phyloP scores from a whole-genome alignment of 1,140 invertebrate species.

The Argopecten irradians region DNA sequence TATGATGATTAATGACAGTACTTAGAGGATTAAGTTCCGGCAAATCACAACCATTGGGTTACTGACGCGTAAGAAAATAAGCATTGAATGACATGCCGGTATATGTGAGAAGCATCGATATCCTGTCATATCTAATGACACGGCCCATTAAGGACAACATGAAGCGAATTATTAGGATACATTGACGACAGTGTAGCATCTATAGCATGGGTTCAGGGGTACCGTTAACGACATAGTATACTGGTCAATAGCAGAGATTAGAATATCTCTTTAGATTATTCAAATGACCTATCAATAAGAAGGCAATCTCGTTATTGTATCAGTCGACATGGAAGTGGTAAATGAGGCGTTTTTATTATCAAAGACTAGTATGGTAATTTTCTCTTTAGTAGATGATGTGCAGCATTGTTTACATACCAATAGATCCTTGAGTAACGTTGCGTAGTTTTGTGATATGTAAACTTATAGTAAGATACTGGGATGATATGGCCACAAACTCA shows the following conservation, averaged over 20 bases:
- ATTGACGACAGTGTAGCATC: neutral
- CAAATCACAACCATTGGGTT: neutral
- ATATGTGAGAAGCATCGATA: neutral
- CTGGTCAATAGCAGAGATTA: neutral
- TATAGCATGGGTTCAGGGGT: neutral
- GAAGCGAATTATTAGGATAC: neutral
- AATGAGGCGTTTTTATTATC: neutral
- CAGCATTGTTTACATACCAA: neutral
- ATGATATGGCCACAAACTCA: neutral
- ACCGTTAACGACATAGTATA: neutral
- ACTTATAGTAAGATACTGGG: neutral
- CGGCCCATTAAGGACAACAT: neutral
- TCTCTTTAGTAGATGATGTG: neutral
- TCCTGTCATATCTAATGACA: neutral
- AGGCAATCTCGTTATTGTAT: neutral
- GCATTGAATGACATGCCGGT: neutral
- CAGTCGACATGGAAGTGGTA: neutral
- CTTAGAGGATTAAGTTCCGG: neutral
- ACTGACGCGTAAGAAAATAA: neutral
- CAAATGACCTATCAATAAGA: neutral
- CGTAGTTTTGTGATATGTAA: neutral
- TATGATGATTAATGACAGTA: no score
- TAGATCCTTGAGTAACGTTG: neutral
- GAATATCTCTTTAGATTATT: neutral
- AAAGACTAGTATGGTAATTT: neutral